Evolutionary conservation across 2,113 vertebrate species (phyloP).

Genomic region (Bombycilla garrulus): DNA sequence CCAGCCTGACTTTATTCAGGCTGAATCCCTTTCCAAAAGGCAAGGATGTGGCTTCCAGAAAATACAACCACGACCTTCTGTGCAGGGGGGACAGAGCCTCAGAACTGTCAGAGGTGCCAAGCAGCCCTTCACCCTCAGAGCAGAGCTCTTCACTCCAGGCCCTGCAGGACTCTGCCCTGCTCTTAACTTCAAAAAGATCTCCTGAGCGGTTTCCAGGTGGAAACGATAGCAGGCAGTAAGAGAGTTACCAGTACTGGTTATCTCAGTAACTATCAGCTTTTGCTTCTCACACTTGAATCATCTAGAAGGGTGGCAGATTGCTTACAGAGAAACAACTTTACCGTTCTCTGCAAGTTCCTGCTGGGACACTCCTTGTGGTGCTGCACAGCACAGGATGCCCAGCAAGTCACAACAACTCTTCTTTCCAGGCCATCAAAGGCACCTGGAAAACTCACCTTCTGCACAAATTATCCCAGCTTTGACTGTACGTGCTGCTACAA

Average conservation of each 20-base stretch:
- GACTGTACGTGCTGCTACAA: not conserved
- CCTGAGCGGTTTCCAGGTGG: not conserved
- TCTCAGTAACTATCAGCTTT: not conserved
- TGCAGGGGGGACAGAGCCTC: not conserved
- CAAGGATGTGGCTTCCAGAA: not conserved
- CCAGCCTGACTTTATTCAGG: accelerated
- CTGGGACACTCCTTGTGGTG: not conserved
- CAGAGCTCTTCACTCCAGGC: not conserved
- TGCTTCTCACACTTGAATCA: not conserved
- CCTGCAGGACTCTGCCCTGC: not conserved
- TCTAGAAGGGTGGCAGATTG: not conserved
- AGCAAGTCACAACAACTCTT: not conserved
- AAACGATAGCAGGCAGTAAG: not conserved
- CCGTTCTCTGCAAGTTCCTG: not conserved
- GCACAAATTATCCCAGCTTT: not conserved
- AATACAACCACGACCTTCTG: not conserved
- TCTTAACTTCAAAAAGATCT: not conserved
- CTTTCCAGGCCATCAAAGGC: not conserved
- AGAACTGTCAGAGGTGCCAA: accelerated
- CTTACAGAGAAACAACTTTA: not conserved
- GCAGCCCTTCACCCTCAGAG: not conserved
- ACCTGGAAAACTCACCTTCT: not conserved
- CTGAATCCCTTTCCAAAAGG: not conserved
- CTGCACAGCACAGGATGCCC: not conserved
- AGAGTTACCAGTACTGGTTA: no score